These are phyloP conservation scores for Drosophila leontia DNA, from an alignment of 1,140 invertebrate species.

Conservation along the genomic window DNA sequence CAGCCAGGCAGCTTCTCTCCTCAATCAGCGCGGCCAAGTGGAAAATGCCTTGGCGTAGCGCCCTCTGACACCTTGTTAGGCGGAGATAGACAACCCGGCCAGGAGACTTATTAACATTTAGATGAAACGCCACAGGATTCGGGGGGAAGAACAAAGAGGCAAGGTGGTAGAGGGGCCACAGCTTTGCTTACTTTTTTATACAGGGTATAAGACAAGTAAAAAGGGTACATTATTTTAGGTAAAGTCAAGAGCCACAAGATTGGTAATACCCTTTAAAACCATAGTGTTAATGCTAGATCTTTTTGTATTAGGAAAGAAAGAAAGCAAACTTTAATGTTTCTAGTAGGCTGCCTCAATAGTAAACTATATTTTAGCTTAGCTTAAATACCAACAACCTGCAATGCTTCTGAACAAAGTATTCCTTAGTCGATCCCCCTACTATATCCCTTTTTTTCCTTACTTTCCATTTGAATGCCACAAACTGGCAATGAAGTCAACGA, in stretches of 20 bases:
- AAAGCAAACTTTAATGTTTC: no score
- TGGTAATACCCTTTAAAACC: accelerated
- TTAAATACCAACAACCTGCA: not conserved
- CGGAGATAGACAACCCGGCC: constrained; percentile 21
- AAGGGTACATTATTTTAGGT: not conserved
- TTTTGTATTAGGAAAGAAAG: not conserved
- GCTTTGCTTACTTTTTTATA: constrained; percentile 41
- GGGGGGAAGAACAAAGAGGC: constrained; percentile 18
- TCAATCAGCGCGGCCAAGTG: constrained; percentile 80
- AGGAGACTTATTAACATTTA: constrained; percentile 80
- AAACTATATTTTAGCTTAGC: no score
- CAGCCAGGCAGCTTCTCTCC: constrained; percentile 7
- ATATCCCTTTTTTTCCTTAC: not conserved
- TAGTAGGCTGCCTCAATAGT: no score
- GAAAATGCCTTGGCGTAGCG: constrained; percentile 72
- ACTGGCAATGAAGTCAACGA: constrained; percentile 36
- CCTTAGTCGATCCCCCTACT: not conserved
- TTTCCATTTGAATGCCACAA: constrained; percentile 67
- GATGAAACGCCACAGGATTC: constrained; percentile 67
- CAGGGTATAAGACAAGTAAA: not conserved
- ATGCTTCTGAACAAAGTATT: not conserved
- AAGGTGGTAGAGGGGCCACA: not conserved
- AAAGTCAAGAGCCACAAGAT: no score
- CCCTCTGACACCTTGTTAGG: constrained; percentile 77
- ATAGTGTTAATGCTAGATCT: not conserved